Evolutionary conservation across 2,888 invertebrate genomes (phyloP), one percentile per base, ranked within the genome.

Genomic region (Drosophila robusta): DNA sequence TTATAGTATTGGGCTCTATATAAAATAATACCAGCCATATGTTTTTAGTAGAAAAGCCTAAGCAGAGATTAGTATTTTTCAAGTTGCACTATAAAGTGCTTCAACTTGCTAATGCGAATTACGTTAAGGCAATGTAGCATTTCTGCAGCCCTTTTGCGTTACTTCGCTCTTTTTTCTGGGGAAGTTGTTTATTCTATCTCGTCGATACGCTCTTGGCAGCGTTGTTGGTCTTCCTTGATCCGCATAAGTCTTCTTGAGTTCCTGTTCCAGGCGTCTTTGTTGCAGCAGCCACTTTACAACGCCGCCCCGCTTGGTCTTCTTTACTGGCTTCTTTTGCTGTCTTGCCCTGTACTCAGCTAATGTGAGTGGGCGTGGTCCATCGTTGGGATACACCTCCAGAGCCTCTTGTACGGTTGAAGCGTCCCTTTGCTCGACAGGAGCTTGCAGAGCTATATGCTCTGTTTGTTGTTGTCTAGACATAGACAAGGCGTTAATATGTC

Each of bases 341-440:
- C 39, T 6, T 39, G 39, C 16, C 16, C 16, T 12, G 6, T 39
- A 39, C 16, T 16, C 39, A 39, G 39, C 39, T 39, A 39, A 18
- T 8, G 16, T 39, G 39, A 39, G 39, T 16, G 39, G 41, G 39
- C 39, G 39, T 39, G 39, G 39, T 41, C 41, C 41, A 41, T 16
- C 41, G 41, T 4, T 41, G 41, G 18, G 16, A 4, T 18, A 41
- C 41, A 41, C 41, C 5, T 41, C 36, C n/a, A 36, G 0, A 36
- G 36, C 36, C 5, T 36, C 36, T 36, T 36, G 36, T 5, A 36
- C 0, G 3, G 4, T 36, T 2, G 36, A n/a, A 5, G 36, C n/a
- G 36, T 36, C 36, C 36, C 18, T 18, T 36, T 18, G 41, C 41
- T 41, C 39, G 14, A 14, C 39, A 14, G 39, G 39, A 39, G 14